Percentiles rank a stretch among this genome's conserved stretches.
Conservation (phyloP, 2,888 invertebrate genomes). For the Drosophila flavopinicola region DNA sequence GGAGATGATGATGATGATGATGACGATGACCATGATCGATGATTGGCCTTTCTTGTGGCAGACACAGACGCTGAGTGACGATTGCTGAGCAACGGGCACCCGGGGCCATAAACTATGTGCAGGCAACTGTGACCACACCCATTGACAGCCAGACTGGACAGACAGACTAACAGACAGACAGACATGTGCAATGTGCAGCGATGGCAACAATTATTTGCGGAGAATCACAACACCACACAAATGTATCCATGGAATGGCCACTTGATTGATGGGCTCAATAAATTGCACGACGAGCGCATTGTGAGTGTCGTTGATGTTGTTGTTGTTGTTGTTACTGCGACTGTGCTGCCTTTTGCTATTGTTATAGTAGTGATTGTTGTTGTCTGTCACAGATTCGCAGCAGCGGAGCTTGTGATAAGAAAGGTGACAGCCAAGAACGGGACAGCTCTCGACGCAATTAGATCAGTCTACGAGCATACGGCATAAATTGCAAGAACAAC, state of each 20-base stretch:
- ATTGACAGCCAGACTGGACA: conserved; percentile 56
- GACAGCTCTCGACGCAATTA: conserved; percentile 56
- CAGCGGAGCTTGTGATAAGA: conserved; percentile 27
- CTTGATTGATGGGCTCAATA: conserved; percentile 78
- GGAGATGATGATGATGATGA: conserved; percentile 47
- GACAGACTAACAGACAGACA: conserved; percentile 1
- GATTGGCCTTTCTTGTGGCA: conserved; percentile 80
- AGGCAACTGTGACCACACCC: conserved; percentile 72
- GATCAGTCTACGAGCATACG: conserved; percentile 36
- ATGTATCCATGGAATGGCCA: conserved; percentile 63
- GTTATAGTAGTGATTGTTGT: conserved; percentile 18
- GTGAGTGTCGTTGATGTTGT: conserved; percentile 47
- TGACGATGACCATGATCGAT: conserved; percentile 83
- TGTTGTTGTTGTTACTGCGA: too few relatives aligned
- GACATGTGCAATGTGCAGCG: conserved; percentile 62
- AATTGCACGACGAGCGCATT: conserved; percentile 65
- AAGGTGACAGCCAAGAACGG: conserved; percentile 51
- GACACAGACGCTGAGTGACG: conserved; percentile 71
- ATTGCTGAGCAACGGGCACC: conserved; percentile 54
- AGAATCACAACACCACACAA: conserved; percentile 67
- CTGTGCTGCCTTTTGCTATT: conserved; percentile 6
- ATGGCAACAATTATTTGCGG: conserved; percentile 72
- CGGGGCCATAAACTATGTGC: conserved; percentile 56
- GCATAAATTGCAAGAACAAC: conserved; percentile 7
- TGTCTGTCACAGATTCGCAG: conserved; percentile 30